Evolutionary conservation across 2,113 vertebrate genomes (phyloP), one percentile per base, ranked within the genome.

Genomic region (Euleptes europaea): DNA sequence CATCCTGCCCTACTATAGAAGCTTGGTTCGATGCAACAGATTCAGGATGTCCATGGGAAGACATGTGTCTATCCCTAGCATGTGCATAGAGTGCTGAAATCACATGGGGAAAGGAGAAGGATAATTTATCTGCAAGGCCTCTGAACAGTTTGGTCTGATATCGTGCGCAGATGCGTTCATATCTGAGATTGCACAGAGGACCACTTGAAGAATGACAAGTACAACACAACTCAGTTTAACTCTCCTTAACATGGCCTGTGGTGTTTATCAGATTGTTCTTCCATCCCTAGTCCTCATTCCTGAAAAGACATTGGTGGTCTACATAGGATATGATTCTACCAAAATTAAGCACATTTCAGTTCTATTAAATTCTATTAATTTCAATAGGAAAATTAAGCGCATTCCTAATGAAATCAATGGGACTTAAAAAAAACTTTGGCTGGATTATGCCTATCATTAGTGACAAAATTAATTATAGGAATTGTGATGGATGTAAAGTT

Each of bases 401-500:
- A 42, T 60, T 7, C 49, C 71, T 71, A 42, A 33, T n/a, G 7
- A 72, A 42, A 73, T 33, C 40, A 82, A 21, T 42, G 5, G 3
- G 26, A 40, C 28, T 49, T 51, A 1, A 81, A 81, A 81, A 70
- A 40, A 31, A 19, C 13, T 82, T 42, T 73, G 51, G 21, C 26
- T 63, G 0, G 12, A 31, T 54, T n/a, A 12, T 3, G 26, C 14
- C 28, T 66, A 33, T 40, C 60, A 5, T 85, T 88, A 83, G 33
- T 84, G 67, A 49, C 44, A 82, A 85, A 83, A 51, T 60, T 70
- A 77, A 63, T 65, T 72, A 33, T 69, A 78, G 11, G 31, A 63
- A 28, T 26, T 63, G 13, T 47, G 10, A 84, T 89, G 44, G 47
- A 70, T 44, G 70, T 44, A 65, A 92, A 86, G 23, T 60, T 80